These are phyloP conservation scores for Astropecten irregularis DNA, from an alignment of 53 echinoderm and acorn worm genomes.

Conservation along the genomic window DNA sequence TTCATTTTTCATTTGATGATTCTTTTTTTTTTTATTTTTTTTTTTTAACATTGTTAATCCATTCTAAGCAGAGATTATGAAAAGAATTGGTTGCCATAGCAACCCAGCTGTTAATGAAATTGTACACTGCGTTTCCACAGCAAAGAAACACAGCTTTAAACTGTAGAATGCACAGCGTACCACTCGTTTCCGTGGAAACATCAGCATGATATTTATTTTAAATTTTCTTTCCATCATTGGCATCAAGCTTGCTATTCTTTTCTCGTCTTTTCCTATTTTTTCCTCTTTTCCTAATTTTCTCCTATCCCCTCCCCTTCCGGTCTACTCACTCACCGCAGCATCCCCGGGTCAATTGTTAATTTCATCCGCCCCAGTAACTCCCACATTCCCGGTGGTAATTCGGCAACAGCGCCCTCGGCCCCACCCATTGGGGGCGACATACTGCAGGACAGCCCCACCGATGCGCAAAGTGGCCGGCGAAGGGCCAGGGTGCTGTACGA, in stretches of 20 bases:
- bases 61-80: too few species aligned
- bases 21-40: too few species aligned
- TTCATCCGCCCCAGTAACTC: constrained; percentile 56
- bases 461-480: constrained; percentile 75
- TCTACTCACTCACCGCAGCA: constrained; percentile 55
- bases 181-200: too few species aligned
- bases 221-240: too few species aligned
- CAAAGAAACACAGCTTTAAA: too few species aligned
- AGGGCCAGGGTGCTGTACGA: constrained; percentile 98
- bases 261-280: constrained; percentile 1
- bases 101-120: too few species aligned
- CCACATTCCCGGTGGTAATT: constrained; percentile 50
- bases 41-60: too few species aligned
- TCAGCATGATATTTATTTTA: too few species aligned
- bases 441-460: constrained; percentile 63
- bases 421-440: constrained; percentile 68
- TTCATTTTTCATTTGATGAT: too few species aligned
- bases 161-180: too few species aligned
- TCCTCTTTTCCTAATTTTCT: not conserved
- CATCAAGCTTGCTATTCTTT: not conserved
- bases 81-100: too few species aligned
- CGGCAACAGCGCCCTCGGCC: constrained; percentile 65
- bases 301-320: not conserved
- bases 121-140: too few species aligned
- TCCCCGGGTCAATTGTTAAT: constrained; percentile 82